Conservation (phyloP, 2,888 invertebrate genomes). For the Pyrochroa serraticornis region DNA sequence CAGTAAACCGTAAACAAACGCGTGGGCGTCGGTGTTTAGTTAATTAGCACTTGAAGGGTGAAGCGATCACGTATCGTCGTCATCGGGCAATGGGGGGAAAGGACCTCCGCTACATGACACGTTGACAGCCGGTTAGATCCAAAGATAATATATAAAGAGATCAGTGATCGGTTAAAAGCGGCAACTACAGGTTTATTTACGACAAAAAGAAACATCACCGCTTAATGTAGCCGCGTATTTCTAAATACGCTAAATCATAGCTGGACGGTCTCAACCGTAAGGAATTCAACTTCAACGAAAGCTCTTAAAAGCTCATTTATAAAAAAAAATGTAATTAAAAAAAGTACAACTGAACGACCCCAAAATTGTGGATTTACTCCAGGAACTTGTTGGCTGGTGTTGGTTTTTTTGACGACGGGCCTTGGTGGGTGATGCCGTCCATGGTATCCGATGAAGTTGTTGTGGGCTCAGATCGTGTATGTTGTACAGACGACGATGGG, state of each 20-base stretch:
- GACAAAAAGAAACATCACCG: slow-evolving; percentile 38
- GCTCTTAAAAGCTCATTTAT: too few relatives aligned
- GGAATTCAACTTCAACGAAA: too few relatives aligned
- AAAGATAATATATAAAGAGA: slow-evolving; percentile 40
- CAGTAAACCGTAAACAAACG: slow-evolving; percentile 25
- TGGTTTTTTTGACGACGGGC: neutral
- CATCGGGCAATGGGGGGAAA: slow-evolving; percentile 7
- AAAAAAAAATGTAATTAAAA: too few relatives aligned
- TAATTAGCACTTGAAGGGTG: slow-evolving; percentile 29
- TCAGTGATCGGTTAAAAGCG: slow-evolving; percentile 44
- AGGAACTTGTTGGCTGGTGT: neutral
- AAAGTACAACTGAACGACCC: too few relatives aligned
- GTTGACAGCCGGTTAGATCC: slow-evolving; percentile 32
- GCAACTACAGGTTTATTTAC: slow-evolving; percentile 44
- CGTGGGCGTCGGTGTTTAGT: slow-evolving; percentile 26
- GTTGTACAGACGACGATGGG: slow-evolving; percentile 22
- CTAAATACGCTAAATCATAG: slow-evolving; percentile 27
- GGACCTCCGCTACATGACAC: slow-evolving; percentile 28
- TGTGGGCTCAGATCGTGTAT: slow-evolving; percentile 22
- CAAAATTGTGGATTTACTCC: too few relatives aligned
- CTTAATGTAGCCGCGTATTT: slow-evolving; percentile 29
- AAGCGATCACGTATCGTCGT: slow-evolving; percentile 21
- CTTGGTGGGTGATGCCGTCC: slow-evolving; percentile 9
- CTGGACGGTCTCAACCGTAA: slow-evolving; percentile 6
- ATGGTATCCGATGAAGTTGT: slow-evolving; percentile 24